Evolutionary conservation across 2,113 vertebrate genomes (phyloP).

Genomic region (Pedionomus torquatus): DNA sequence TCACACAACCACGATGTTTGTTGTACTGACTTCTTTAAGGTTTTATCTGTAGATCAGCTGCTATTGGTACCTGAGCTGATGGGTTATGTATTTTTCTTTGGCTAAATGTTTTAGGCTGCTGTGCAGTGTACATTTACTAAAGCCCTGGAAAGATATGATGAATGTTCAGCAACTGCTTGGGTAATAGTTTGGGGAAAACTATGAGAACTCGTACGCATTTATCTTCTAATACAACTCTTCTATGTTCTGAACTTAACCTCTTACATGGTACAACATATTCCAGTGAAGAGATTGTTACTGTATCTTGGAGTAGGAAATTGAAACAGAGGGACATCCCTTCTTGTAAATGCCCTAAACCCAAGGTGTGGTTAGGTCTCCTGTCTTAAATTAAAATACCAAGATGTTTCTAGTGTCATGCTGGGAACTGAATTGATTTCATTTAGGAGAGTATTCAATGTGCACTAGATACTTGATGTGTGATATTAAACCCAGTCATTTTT

Average conservation of each 20-base stretch:
- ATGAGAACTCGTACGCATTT: not conserved
- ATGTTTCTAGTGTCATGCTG: constrained; percentile 8
- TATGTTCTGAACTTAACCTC: not conserved
- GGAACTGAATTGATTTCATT: constrained; percentile 54
- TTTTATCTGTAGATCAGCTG: not conserved
- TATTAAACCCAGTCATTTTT: constrained; percentile 39
- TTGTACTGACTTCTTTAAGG: not conserved
- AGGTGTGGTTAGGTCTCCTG: not conserved
- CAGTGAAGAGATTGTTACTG: not conserved
- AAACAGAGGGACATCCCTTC: not conserved
- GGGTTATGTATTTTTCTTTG: not conserved
- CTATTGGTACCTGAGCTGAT: not conserved
- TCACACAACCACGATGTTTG: not conserved
- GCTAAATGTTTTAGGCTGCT: not conserved
- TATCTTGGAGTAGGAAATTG: not conserved
- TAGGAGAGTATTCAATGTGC: constrained; percentile 34
- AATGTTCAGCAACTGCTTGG: not conserved
- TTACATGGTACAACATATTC: not conserved
- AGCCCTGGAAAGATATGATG: not conserved
- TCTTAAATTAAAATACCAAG: constrained; percentile 38
- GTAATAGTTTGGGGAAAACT: not conserved
- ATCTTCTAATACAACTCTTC: not conserved
- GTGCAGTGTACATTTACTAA: not conserved
- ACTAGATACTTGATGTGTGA: constrained; percentile 23
- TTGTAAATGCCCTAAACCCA: not conserved